phyloP scores from a whole-genome alignment of 2,113 vertebrate genomes.

The Centropus unirufus region DNA sequence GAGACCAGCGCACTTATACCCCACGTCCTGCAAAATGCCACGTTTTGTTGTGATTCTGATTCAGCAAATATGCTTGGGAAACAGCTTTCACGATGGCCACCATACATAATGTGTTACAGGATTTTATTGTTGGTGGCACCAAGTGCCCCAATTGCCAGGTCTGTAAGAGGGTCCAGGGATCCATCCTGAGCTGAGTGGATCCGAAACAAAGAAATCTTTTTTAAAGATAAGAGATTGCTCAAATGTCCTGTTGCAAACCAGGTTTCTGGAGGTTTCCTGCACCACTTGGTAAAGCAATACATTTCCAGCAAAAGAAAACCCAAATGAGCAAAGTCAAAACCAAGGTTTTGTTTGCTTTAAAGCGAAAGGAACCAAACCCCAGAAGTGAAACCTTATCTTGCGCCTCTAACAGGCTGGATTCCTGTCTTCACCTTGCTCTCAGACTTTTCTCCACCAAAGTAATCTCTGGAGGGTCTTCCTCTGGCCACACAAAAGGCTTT shows the following conservation, averaged over 20 bases:
- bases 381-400: slow-evolving; percentile 7
- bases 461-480: neutral
- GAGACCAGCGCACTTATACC: neutral
- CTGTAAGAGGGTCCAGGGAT: neutral
- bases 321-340: neutral
- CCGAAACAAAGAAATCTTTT: neutral
- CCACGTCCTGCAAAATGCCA: neutral
- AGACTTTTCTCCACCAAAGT: neutral
- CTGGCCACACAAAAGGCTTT: neutral
- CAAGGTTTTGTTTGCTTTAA: slow-evolving; percentile 4
- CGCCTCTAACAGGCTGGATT: neutral
- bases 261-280: neutral
- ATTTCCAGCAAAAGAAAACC: neutral
- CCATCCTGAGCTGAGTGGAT: neutral
- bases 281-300: neutral
- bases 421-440: neutral
- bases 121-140: neutral
- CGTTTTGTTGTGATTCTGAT: neutral
- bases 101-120: rapidly evolving
- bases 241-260: neutral
- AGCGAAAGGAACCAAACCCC: neutral
- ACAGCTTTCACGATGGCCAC: neutral
- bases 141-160: neutral
- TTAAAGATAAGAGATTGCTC: neutral
- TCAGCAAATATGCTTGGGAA: neutral